Evolutionary conservation across 35 echinoderm and acorn worm genomes (phyloP), one percentile per base, ranked within the genome.

Genomic region (Anneissia japonica): DNA sequence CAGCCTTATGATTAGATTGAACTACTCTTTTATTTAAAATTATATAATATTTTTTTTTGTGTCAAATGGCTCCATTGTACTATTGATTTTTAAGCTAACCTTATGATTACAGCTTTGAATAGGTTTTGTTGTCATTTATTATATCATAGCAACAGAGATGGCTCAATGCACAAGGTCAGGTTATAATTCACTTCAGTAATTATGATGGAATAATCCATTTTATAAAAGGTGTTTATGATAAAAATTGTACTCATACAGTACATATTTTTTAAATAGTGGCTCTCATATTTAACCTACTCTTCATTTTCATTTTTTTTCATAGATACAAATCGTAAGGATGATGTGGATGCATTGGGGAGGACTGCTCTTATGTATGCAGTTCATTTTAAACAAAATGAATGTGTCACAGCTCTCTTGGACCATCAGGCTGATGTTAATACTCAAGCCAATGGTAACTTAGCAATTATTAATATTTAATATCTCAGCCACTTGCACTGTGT

Each of bases 301-400:
- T 0, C 36, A 10, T 26, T 74, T 81, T 37, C 73, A 77, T 84
- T 84, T 51, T 84, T 39, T 79, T 32, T 73, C 64, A 30, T 32
- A 95, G 93, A 95, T 81, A 74, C 90, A 26, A 64, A 77, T 23
- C 81, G 93, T 86, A 90, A 89, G 11, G 86, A 95, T 82, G 81
- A 81, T 3, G 39, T 77, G 5, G 93, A 95, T 91, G 86, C 77
- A 1, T 37, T 95, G 0, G 93, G 93, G n/a, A 55, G 93, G 23
- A 77, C 90, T 28, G 51, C 85, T 41, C 34, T 95, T 16, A 88
- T 88, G 89, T 95, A 95, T 31, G 93, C 93, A 31, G 89, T 91
- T 39, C 89, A 95, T 39, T 87, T 79, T 37, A 85, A 86, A 30
- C 86, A 82, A 72, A 37, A 84, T 37, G 90, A 95, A 16, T 95